Conservation (phyloP, 1,140 invertebrate species). For the Eumaeus atala region DNA sequence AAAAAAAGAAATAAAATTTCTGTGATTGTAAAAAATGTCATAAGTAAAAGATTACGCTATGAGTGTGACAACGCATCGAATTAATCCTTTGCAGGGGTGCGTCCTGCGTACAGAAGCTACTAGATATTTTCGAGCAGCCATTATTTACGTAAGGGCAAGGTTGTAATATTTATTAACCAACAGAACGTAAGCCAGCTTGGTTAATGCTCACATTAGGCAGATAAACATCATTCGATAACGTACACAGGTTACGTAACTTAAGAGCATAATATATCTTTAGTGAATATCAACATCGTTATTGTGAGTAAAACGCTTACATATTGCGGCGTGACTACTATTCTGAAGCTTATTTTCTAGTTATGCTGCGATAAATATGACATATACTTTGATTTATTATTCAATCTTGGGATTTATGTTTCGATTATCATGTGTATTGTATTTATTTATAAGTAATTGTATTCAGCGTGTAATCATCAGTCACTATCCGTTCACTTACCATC, state of each 20-base stretch:
- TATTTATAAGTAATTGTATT: too few species aligned
- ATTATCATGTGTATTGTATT: too few species aligned
- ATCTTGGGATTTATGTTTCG: too few species aligned
- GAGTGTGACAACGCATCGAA: conserved; percentile 17
- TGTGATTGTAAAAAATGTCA: neutral
- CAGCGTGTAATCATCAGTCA: too few species aligned
- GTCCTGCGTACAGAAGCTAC: conserved; percentile 33
- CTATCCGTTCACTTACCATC: too few species aligned
- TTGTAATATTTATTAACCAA: conserved; percentile 53
- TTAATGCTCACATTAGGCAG: conserved; percentile 48
- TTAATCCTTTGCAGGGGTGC: conserved; percentile 45
- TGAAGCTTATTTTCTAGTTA: too few species aligned
- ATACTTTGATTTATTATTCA: too few species aligned
- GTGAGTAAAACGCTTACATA: too few species aligned
- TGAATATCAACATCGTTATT: neutral
- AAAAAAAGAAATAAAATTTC: too few species aligned
- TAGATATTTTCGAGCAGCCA: conserved; percentile 33
- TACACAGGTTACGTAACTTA: conserved; percentile 1
- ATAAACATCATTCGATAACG: conserved; percentile 44
- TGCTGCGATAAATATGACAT: too few species aligned
- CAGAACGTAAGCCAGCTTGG: conserved; percentile 36
- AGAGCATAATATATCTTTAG: neutral
- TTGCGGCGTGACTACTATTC: too few species aligned
- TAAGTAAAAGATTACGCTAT: conserved; percentile 15
- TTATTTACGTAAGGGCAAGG: conserved; percentile 50